Base-by-base conservation (phyloP, 1,140 invertebrate species). In the Rhysida immarginata region DNA sequence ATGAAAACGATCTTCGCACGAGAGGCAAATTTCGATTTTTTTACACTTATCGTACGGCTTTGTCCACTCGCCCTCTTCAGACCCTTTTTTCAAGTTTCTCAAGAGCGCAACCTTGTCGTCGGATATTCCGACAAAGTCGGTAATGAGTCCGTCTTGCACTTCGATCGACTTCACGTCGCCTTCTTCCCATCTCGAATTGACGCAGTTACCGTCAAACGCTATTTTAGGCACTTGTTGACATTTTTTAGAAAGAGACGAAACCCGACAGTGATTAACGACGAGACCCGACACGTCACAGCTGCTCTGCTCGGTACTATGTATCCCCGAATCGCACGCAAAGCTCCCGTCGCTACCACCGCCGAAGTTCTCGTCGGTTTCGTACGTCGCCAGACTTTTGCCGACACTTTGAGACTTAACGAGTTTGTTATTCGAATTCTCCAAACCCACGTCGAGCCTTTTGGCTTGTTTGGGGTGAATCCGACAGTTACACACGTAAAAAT, bases 251-350 rank as follows among this genome's bases (percentile, higher is more conserved):
- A 46, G 20, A 46, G 5, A 5, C 5, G 29, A 35, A 8, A 16
- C 5, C 5, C 29, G 5, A 35, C 16, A 16, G 5, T 35, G 5
- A 35, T 16, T 16, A 8, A 8, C 5, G 5, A 16, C 29, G 20
- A 46, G 44, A 18, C 8, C 18, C 5, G 21, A 18, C 44, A 46
- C 20, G 18, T 46, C 44, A 16, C 8, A 3, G 44, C 21, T 43
- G 26, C 52, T 54, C 20, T 41, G 20, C 25, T 55, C 53, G 27
- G 41, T 46, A 48, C 53, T 55, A 2, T 48, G 41, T 27, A 55
- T 45, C 2, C 53, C 53, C 8, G 53, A 55, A 23, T 55, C 53
- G 42, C 53, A 55, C 26, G 5, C 26, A 18, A 46, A 20, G 20
- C 44, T 46, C 8, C 5, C 18, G 21, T 46, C 20, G 5, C 20